Evolutionary conservation across 2,797 vertebrate genomes (phyloP).

Genomic region (Morelia viridis): DNA sequence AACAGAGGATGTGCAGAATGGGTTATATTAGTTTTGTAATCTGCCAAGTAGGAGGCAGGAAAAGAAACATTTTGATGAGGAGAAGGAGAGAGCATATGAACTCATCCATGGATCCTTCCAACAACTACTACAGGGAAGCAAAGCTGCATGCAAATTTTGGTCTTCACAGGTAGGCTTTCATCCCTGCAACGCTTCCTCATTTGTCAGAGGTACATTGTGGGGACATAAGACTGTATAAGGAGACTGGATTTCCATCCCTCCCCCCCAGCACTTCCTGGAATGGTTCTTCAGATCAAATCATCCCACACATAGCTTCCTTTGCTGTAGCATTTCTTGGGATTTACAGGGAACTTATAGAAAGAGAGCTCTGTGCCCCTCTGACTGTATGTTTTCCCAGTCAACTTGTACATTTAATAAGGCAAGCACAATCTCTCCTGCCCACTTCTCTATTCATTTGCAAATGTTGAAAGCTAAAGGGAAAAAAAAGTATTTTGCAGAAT

Average conservation of each 20-base stretch:
- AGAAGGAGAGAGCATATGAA: neutral
- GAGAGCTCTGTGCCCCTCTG: neutral
- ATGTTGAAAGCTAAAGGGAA: neutral
- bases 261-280: neutral
- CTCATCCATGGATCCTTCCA: neutral
- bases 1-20: neutral
- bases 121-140: neutral
- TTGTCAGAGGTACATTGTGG: neutral
- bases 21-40: neutral
- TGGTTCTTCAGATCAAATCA: neutral
- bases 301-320: neutral
- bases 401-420: neutral
- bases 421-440: neutral
- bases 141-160: neutral
- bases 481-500: neutral
- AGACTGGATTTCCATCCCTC: neutral
- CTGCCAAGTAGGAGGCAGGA: neutral
- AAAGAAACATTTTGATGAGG: neutral
- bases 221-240: neutral
- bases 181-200: neutral
- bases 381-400: neutral
- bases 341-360: neutral
- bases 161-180: neutral
- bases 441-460: neutral
- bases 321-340: neutral